Conservation (phyloP, 1,140 invertebrate genomes). For the Aphelenchoides fujianensis region DNA sequence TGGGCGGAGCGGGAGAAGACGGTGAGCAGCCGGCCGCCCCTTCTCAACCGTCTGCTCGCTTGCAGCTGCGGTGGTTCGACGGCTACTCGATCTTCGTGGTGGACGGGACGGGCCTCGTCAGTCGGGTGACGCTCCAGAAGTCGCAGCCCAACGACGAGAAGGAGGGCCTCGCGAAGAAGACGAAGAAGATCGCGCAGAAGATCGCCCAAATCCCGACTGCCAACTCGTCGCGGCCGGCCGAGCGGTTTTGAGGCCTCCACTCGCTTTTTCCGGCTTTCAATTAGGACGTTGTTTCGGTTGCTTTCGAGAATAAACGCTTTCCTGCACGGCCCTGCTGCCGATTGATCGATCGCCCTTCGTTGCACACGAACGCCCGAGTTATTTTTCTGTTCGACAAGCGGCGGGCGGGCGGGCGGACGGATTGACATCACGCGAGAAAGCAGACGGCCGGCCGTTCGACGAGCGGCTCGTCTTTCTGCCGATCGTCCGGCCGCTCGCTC, state of each 20-base stretch:
- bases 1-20: constrained; percentile 32
- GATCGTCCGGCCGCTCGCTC: too few species aligned
- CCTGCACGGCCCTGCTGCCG: too few species aligned
- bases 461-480: too few species aligned
- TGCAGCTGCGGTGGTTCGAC: constrained; percentile 40
- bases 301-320: too few species aligned
- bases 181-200: constrained; percentile 18
- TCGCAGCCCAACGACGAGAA: constrained; percentile 34
- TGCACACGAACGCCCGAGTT: too few species aligned
- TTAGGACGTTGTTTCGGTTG: too few species aligned
- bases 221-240: not conserved
- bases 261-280: too few species aligned
- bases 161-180: not conserved
- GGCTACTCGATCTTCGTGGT: constrained; percentile 42
- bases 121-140: constrained; percentile 37
- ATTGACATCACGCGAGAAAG: too few species aligned
- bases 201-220: constrained; percentile 3
- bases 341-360: too few species aligned
- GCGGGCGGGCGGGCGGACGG: too few species aligned
- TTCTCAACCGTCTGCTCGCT: constrained; percentile 17
- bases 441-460: too few species aligned
- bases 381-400: too few species aligned
- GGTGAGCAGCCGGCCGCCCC: not conserved
- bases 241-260: not conserved
- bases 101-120: constrained; percentile 38